These are phyloP conservation scores for Sebastes hopkinsi DNA, from an alignment of 2,797 vertebrate species.

Conservation along the genomic window DNA sequence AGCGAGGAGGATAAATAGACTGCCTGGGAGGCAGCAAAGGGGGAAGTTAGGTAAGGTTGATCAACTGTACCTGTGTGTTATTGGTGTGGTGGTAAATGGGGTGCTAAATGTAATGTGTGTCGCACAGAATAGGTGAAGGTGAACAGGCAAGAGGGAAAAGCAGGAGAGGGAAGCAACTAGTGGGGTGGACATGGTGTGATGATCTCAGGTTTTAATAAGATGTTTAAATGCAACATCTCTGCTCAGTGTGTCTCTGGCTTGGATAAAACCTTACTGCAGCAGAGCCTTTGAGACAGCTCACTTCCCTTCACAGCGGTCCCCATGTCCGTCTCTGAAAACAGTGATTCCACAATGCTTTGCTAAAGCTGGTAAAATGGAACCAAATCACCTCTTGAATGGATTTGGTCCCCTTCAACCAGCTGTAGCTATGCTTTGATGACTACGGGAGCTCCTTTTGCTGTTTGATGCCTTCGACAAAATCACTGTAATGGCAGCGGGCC, in stretches of 20 bases:
- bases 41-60: constrained; percentile 60
- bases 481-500: constrained; percentile 23
- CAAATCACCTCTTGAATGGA: constrained; percentile 99
- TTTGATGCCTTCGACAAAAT: constrained; percentile 39
- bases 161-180: not conserved
- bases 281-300: not conserved
- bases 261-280: not conserved
- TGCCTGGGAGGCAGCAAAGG: constrained; percentile 58
- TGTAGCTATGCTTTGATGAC: constrained; percentile 99
- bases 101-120: constrained; percentile 52
- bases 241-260: not conserved
- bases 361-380: constrained; percentile 99
- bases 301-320: constrained; percentile 19
- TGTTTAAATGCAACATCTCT: constrained; percentile 25
- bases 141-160: not conserved
- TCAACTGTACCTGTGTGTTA: constrained; percentile 59
- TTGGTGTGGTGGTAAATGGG: constrained; percentile 52
- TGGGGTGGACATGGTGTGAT: constrained; percentile 2
- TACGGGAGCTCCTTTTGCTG: constrained; percentile 74
- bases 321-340: constrained; percentile 34
- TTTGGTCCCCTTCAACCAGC: constrained; percentile 99
- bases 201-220: constrained; percentile 33
- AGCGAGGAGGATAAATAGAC: constrained; percentile 65
- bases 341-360: constrained; percentile 94
- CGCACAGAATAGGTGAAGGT: constrained; percentile 39